Evolutionary conservation across 2,113 vertebrate species (phyloP).

Genomic region (Ochotona princeps): DNA sequence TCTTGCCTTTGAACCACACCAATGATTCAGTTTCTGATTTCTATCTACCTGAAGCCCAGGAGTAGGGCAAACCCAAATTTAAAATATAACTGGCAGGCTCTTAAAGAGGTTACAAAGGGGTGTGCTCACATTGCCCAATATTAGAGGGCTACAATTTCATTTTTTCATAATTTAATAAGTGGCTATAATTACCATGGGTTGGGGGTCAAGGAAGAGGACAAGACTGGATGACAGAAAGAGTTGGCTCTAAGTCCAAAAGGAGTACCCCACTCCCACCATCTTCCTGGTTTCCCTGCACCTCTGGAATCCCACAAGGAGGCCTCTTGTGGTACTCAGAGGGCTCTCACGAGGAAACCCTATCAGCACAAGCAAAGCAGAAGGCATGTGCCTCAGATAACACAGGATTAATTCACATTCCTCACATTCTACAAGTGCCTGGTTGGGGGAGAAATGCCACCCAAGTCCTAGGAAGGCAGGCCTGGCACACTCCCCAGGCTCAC

Average conservation of each 20-base stretch:
- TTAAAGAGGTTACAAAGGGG: background rate
- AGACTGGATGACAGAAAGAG: background rate
- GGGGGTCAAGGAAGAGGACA: background rate
- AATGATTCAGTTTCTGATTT: background rate
- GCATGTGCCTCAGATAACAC: slow-evolving; percentile 65
- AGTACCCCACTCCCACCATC: background rate
- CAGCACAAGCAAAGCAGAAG: slow-evolving; percentile 64
- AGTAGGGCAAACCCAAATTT: background rate
- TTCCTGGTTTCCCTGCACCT: background rate
- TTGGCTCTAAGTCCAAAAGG: background rate
- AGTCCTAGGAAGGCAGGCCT: background rate
- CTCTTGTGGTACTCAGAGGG: slow-evolving; percentile 55
- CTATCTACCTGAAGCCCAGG: background rate
- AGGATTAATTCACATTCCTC: slow-evolving; percentile 68
- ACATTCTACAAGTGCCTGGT: slow-evolving; percentile 42
- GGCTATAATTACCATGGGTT: no score
- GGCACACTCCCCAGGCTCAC: background rate
- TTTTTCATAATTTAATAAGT: background rate
- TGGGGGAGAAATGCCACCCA: background rate
- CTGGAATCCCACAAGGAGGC: slow-evolving; percentile 35
- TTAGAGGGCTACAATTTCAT: background rate
- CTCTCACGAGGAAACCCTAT: slow-evolving; percentile 59
- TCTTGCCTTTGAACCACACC: background rate
- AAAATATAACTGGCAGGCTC: background rate
- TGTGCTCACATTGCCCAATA: background rate